A percentile compares a stretch with the other conserved stretches of the same genome.
Conservation (phyloP, 2,888 invertebrate species). For the Pegoplata infirma region DNA sequence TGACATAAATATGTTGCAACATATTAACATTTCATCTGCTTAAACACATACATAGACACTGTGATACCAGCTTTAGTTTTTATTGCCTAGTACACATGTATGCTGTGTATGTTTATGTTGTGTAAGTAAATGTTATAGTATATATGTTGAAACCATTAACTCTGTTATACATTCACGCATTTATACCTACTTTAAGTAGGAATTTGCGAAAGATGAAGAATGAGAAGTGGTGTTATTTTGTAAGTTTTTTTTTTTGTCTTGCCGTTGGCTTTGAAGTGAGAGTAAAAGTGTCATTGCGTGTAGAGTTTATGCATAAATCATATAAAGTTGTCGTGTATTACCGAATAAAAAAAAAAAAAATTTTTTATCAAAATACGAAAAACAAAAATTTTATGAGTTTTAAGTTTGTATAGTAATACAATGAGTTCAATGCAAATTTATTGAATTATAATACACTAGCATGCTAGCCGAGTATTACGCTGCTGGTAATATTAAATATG, state of each 20-base stretch:
- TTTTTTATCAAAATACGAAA: no score
- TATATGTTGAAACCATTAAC: not conserved
- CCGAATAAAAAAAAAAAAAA: no score
- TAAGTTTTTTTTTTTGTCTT: no score
- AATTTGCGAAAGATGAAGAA: not conserved
- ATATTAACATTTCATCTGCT: slow-evolving; percentile 61
- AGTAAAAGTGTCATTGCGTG: slow-evolving; percentile 32
- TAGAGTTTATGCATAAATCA: slow-evolving; percentile 39
- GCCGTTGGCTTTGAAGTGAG: slow-evolving; percentile 5
- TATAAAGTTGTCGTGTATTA: slow-evolving; percentile 25
- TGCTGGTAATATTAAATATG: no score
- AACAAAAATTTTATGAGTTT: not conserved
- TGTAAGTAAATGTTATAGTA: no score
- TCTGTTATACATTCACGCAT: not conserved
- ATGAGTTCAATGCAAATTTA: no score
- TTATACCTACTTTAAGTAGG: slow-evolving; percentile 14
- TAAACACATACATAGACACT: slow-evolving; percentile 29
- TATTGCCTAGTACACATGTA: slow-evolving; percentile 22
- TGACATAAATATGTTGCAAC: slow-evolving; percentile 58
- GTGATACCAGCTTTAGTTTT: slow-evolving; percentile 38
- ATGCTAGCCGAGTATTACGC: no score
- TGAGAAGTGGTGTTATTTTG: not conserved
- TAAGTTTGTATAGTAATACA: not conserved
- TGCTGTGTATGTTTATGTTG: not conserved
- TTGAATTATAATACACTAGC: no score